phyloP scores from a whole-genome alignment of 2,113 vertebrate genomes.

The Psilopsiagon aymara region DNA sequence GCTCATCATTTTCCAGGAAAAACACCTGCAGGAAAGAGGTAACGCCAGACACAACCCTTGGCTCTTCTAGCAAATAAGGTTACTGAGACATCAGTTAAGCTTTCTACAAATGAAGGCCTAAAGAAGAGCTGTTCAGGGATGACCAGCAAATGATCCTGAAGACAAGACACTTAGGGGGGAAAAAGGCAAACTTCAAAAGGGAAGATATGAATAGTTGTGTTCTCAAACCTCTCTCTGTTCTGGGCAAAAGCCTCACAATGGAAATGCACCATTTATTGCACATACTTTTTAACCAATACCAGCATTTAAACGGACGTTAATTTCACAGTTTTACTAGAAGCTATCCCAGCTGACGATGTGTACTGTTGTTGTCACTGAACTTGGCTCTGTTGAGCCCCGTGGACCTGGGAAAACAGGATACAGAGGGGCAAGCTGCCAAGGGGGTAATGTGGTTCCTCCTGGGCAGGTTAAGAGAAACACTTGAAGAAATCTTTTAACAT shows the following conservation, averaged over 20 bases:
- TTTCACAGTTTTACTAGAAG: neutral
- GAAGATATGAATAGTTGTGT: neutral
- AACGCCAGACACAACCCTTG: neutral
- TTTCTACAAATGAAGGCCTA: neutral
- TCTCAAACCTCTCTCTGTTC: neutral
- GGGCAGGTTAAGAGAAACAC: neutral
- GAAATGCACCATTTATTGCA: neutral
- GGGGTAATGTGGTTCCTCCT: neutral
- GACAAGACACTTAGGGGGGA: neutral
- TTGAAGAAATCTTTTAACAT: neutral
- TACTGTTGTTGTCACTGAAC: neutral
- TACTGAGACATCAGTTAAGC: neutral
- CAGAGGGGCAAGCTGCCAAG: fast-evolving
- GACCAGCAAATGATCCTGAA: neutral
- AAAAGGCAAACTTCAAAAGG: neutral
- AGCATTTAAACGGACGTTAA: neutral
- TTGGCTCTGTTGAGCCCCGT: neutral
- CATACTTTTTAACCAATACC: neutral
- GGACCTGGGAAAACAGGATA: neutral
- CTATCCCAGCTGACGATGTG: neutral
- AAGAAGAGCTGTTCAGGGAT: neutral
- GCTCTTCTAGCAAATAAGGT: neutral
- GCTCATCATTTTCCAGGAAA: conserved; percentile 94
- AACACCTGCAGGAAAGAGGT: conserved; percentile 83
- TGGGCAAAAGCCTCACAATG: neutral